Base-by-base conservation (phyloP, 2,797 vertebrate genomes). In the Apogon talboti region DNA sequence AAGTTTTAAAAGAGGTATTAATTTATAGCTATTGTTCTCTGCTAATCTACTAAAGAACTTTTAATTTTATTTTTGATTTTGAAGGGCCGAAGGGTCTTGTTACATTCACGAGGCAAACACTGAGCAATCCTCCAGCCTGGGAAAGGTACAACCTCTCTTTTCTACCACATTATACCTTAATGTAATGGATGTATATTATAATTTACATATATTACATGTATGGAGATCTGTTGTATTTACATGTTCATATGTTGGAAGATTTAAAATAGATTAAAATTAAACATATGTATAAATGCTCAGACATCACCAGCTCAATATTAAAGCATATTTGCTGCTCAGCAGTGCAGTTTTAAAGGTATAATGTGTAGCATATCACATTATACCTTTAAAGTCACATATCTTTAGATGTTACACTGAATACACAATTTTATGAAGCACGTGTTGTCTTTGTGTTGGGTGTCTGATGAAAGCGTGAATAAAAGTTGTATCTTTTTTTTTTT, bases 21-120 rank as follows among this genome's bases (percentile, higher is more conserved):
- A 43, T 30, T 16, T 19, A 4, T 13, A 47, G 10, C 15, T 42
- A 7, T 53, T 60, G 12, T 46, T 61, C 56, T 4, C 30, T 7
- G 48, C 15, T 13, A 11, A 38, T 57, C 4, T 10, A 44, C 0
- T 43, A 2, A 30, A 60, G 7, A 41, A 14, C 6, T 42, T 33
- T 68, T 28, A 0, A 14, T 38, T 15, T 0, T 54, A 8, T 33
- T 33, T 59, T 11, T 18, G 33, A 55, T 14, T 19, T 76, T 84
- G 53, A 43, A 99, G 97, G 78, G 62, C 96, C 96, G 42, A 95
- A 92, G 14, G 97, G 97, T 76, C 92, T 98, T 86, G 95, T 99
- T 84, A 98, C 97, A 0, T 99, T 98, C 84, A 96, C 95, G 75
- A 95, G 97, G 89, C 97, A 98, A 83, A 76, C 83, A 78, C 82